Evolutionary conservation across 2,888 invertebrate species (phyloP), one percentile per base, ranked within the genome.

Genomic region (Tipula lateralis): DNA sequence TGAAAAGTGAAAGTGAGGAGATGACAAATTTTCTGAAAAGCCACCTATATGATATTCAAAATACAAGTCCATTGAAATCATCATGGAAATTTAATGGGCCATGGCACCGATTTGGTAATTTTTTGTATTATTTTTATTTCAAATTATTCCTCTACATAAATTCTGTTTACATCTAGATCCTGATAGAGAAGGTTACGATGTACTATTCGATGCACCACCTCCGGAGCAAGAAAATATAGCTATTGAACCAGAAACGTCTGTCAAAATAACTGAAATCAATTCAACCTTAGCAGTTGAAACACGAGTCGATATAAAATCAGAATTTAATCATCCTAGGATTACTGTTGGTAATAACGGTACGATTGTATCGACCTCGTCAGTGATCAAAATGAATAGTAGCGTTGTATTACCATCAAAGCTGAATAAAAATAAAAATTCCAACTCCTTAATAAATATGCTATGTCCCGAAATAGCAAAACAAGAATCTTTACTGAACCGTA

Each of bases 61-160:
- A 88, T 86, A 87, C 87, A 83, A 88, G 88, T 50, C 87, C 86
- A 85, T 87, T 88, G 84, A 88, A 88, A 85, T 88, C 87, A 85
- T 87, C 91, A 87, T 87, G 91, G 92, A 91, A 91, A 85, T 91
- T 91, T 86, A 87, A 86, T 81, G 91, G 91, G 83, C 88, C 90
- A 44, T 90, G 90, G 90, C 87, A 89, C 85, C 87, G 89, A 87
- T 89, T 88, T 88, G 90, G 90, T 91, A 87, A 88, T 87, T 84
- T n/a, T n/a, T n/a, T n/a, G n/a, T n/a, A n/a, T n/a, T n/a, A n/a
- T n/a, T n/a, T 13, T 80, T 4, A 9, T 13, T 81, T 81, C 29
- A 29, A n/a, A 29, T n/a, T 81, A 1, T 13, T 29, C 5, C 12
- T 81, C 13, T 81, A n/a, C n/a, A n/a, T n/a, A 6, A 36, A 12